Evolutionary conservation across 2,113 vertebrate species (phyloP), one percentile per base, ranked within the genome.

Genomic region (Menidia beryllina): DNA sequence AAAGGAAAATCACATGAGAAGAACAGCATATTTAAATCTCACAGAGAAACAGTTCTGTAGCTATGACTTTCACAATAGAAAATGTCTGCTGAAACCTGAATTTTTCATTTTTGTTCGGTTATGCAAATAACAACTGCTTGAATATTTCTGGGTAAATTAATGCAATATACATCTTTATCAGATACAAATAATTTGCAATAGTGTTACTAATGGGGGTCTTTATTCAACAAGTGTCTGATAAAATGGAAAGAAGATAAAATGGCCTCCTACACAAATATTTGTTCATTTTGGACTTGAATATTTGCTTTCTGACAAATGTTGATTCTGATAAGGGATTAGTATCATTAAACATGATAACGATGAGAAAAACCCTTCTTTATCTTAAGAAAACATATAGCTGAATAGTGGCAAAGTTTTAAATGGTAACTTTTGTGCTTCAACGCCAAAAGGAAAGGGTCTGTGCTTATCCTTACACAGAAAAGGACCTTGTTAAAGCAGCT

Each of bases 401-500:
- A 62, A 64, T 20, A 30, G 26, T 11, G 58, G 27, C 49, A 27
- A 53, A 10, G 52, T 39, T 4, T 24, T 26, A 60, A 59, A 53
- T 68, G 21, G 55, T 54, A n/a, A 7, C 41, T n/a, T 51, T 50
- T 0, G 43, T 10, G 34, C 43, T 74, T 14, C 38, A 36, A 72
- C n/a, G 70, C 15, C 45, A 61, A 60, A 72, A 48, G 25, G 26
- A 58, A 27, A 7, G 50, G 51, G 10, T 30, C 38, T 59, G 41
- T 56, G 58, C 50, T 74, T 20, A 24, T 66, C 14, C 47, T 39
- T 39, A 60, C n/a, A 70, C 24, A 70, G 49, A 15, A 47, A 47
- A 72, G 53, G 70, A 83, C 71, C 41, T 69, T 75, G 61, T 78
- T 59, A 70, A 71, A 78, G 56, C 78, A 51, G 69, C 57, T 70